These are phyloP conservation scores for Phalacrocorax aristotelis DNA, from an alignment of 2,113 vertebrate genomes.

Conservation along the genomic window DNA sequence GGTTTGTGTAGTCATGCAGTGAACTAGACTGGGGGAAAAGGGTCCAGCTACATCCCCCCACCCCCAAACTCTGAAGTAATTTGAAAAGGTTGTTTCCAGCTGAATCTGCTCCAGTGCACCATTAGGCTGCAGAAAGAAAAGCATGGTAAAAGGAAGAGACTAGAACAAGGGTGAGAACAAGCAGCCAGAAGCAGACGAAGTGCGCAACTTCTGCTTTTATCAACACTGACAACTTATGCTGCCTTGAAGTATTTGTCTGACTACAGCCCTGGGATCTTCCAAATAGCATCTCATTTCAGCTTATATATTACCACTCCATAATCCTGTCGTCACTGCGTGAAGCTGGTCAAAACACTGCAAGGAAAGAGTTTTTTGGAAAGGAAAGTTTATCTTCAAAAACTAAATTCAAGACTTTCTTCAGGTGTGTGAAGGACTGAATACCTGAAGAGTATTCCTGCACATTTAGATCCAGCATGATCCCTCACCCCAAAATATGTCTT, in stretches of 20 bases:
- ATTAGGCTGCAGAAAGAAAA: neutral
- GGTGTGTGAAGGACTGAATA: neutral
- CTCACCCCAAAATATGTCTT: neutral
- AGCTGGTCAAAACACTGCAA: neutral
- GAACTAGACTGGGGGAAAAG: neutral
- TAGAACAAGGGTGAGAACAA: neutral
- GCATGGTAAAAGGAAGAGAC: neutral
- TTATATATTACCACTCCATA: neutral
- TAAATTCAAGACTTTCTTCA: neutral
- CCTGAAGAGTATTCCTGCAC: neutral
- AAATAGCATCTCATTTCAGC: neutral
- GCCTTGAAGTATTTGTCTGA: neutral
- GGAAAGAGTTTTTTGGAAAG: neutral
- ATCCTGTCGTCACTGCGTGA: neutral
- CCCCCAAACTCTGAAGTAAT: neutral
- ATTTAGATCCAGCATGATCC: neutral
- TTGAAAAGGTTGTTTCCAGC: neutral
- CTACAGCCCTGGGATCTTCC: neutral
- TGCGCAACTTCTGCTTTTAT: neutral
- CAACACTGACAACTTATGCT: neutral
- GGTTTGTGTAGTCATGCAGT: neutral
- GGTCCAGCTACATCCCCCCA: neutral
- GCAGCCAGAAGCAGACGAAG: neutral
- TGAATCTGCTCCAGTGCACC: neutral
- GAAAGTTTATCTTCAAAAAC: neutral